Evolutionary conservation across 2,797 vertebrate species (phyloP).

Genomic region (Sebastes itinus): DNA sequence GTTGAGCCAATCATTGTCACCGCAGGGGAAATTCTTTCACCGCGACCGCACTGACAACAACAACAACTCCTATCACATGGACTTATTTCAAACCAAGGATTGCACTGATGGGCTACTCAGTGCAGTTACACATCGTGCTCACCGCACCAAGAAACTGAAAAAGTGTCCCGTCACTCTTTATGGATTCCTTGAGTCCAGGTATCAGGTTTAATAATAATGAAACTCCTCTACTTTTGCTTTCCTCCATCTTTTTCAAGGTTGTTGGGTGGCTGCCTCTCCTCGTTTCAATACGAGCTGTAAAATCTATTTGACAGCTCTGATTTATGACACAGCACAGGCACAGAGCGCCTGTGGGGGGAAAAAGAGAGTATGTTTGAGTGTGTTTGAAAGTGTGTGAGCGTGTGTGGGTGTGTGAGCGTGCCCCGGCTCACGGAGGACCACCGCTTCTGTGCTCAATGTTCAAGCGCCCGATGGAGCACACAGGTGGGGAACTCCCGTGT

Average conservation of each 20-base stretch:
- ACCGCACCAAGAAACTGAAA: slow-evolving; percentile 8
- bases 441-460: slow-evolving; percentile 66
- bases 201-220: slow-evolving; percentile 63
- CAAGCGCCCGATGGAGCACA: slow-evolving; percentile 36
- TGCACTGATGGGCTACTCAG: neutral
- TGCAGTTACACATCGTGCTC: neutral
- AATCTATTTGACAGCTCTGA: slow-evolving; percentile 81
- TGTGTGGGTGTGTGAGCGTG: slow-evolving; percentile 20
- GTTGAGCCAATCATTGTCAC: no score
- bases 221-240: slow-evolving; percentile 56
- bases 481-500: slow-evolving; percentile 16
- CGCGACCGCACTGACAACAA: neutral
- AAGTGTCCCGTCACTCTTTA: slow-evolving; percentile 27
- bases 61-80: neutral
- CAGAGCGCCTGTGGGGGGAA: slow-evolving; percentile 58
- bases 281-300: slow-evolving; percentile 75
- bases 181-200: slow-evolving; percentile 45
- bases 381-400: slow-evolving; percentile 54
- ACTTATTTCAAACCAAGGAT: neutral
- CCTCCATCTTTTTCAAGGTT: slow-evolving; percentile 77
- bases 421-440: slow-evolving; percentile 32
- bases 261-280: slow-evolving; percentile 69
- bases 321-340: slow-evolving; percentile 77
- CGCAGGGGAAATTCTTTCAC: no score
- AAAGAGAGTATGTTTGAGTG: slow-evolving; percentile 54